Base-by-base conservation (phyloP, 2,888 invertebrate species). In the Clivina fossor region DNA sequence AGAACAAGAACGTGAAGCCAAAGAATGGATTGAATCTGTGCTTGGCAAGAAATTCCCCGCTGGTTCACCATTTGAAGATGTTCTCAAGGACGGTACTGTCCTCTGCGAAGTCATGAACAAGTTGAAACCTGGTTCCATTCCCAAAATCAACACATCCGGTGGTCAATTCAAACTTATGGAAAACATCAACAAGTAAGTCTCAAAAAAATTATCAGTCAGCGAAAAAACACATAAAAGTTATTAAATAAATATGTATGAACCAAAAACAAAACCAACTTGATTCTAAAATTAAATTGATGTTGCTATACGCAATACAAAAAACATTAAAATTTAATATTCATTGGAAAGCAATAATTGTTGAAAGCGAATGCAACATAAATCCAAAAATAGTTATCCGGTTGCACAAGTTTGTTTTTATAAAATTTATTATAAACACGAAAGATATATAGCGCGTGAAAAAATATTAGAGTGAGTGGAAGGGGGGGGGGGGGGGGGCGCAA, bases 161-260 rank as follows among this genome's bases (percentile, higher is more conserved):
- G 95, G 96, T 72, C 95, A 96, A 72, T 99, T 99, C 86, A 98
- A 97, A 74, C 88, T 98, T 87, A 99, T 99, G 98, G 98, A 99
- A 77, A 99, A 99, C 82, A 93, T 98, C 75, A 93, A 92, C 78
- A 81, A 86, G 88, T 96, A 73, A 82, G 85, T 77, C 22, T 58
- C 66, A 76, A 38, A 16, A 15, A 38, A 8, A 8, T 16, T 16
- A 16, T 37, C 4, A 16, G 9, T 11, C 18, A 16, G n/a, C 18
- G 2, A 37, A 37, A 37, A 16, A 18, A 15, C 8, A n/a, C n/a
- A n/a, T n/a, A n/a, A n/a, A 28, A 28, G n/a, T 3, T n/a, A 28
- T 28, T 28, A n/a, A n/a, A n/a, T 28, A 2, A 11, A 28, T n/a
- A 30, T 30, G 11, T n/a, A n/a, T 11, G 9, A 30, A 3, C 30